Percentiles rank a stretch among this genome's conserved stretches.
These are phyloP conservation scores for Toxonevra muliebris DNA, from an alignment of 2,888 invertebrate species.

Conservation along the genomic window DNA sequence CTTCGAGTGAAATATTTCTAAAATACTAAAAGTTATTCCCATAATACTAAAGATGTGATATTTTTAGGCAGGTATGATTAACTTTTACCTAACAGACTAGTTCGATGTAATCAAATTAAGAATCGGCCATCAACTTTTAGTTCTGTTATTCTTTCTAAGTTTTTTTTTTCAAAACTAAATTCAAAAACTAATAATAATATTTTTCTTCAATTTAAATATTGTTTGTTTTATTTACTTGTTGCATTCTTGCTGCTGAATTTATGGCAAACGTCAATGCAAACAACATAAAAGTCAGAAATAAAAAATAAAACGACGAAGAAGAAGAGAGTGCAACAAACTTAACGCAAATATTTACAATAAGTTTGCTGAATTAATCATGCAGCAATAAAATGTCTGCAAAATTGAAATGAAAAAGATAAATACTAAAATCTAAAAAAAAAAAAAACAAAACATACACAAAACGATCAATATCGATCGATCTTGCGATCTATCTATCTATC, in stretches of 20 bases:
- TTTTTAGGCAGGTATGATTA: too few relatives aligned
- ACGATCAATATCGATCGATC: background rate
- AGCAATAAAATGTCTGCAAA: conserved; percentile 4
- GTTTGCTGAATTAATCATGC: conserved; percentile 53
- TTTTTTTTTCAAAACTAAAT: too few relatives aligned
- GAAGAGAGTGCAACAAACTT: conserved; percentile 51
- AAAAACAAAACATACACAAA: background rate
- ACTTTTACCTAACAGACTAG: too few relatives aligned
- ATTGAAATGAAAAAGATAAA: background rate
- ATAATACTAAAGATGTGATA: too few relatives aligned
- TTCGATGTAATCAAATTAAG: too few relatives aligned
- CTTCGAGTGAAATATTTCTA: too few relatives aligned
- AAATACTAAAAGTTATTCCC: too few relatives aligned
- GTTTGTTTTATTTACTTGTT: background rate
- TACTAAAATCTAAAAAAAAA: background rate
- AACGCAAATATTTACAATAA: conserved; percentile 59
- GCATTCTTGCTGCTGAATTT: background rate
- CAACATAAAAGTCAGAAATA: background rate
- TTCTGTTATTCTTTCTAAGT: too few relatives aligned
- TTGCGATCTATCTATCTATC: background rate
- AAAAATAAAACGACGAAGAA: background rate
- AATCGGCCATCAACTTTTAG: too few relatives aligned
- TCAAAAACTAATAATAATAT: too few relatives aligned
- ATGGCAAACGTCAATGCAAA: background rate
- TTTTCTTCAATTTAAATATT: conserved; percentile 21